Evolutionary conservation across 1,140 invertebrate genomes (phyloP).

Genomic region (Zelostemma sp.): DNA sequence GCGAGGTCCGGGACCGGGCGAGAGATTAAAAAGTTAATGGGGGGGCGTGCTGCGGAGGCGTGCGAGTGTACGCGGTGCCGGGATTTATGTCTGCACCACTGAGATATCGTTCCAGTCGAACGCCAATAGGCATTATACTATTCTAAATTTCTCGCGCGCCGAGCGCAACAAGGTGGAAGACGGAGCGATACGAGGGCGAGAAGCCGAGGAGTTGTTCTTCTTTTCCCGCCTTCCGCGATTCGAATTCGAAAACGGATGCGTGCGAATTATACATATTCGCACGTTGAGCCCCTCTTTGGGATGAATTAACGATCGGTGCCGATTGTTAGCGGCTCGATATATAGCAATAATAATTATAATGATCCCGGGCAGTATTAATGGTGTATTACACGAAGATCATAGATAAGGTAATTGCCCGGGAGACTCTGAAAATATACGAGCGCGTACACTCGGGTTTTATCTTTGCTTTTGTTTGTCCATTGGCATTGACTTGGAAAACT

Average conservation of each 20-base stretch:
- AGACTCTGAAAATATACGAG: conserved; percentile 25
- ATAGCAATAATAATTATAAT: conserved; percentile 48
- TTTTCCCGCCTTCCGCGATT: conserved; percentile 42
- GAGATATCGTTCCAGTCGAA: conserved; percentile 54
- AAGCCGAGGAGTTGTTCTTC: conserved; percentile 21
- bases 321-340: conserved; percentile 48
- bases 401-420: conserved; percentile 44
- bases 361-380: conserved; percentile 33
- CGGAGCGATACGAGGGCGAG: neutral
- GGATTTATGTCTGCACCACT: conserved; percentile 59
- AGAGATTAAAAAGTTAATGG: conserved; percentile 64
- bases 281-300: conserved; percentile 37
- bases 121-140: conserved; percentile 56
- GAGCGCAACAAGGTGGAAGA: conserved; percentile 14
- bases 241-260: conserved; percentile 42
- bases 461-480: too few species aligned
- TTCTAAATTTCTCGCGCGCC: conserved; percentile 51
- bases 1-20: conserved; percentile 40
- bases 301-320: conserved; percentile 44
- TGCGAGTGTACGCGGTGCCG: conserved; percentile 60
- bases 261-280: conserved; percentile 41
- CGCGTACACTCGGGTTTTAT: too few species aligned
- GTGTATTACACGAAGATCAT: conserved; percentile 42
- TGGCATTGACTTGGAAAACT: too few species aligned
- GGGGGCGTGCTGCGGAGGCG: conserved; percentile 60